These are phyloP conservation scores for Calidris pugnax DNA, from an alignment of 2,113 vertebrate species.

Conservation along the genomic window DNA sequence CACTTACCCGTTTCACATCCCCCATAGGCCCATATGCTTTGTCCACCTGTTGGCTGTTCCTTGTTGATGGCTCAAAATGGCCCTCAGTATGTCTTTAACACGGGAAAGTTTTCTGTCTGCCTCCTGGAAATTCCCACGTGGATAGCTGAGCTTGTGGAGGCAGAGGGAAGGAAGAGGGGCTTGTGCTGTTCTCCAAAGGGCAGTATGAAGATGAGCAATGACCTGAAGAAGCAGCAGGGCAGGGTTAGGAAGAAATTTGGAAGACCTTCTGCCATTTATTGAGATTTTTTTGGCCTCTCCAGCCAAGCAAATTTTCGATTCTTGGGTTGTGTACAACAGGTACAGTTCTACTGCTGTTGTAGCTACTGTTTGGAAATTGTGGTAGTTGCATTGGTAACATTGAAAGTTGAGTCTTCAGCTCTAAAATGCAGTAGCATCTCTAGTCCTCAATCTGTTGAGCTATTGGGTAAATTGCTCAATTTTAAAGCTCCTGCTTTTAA, in stretches of 20 bases:
- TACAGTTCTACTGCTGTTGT: neutral
- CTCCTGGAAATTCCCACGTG: neutral
- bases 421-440: neutral
- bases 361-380: neutral
- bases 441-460: neutral
- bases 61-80: neutral
- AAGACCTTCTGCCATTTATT: neutral
- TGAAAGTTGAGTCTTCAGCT: neutral
- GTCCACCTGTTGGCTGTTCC: neutral
- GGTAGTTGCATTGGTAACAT: neutral
- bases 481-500: neutral
- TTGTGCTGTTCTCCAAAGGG: accelerated
- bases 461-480: neutral
- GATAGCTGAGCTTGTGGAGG: neutral
- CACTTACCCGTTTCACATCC: neutral
- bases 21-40: neutral
- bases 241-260: neutral
- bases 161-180: neutral
- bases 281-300: neutral
- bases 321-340: neutral
- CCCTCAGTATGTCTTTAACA: neutral
- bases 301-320: neutral
- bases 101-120: neutral
- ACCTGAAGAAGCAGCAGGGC: neutral
- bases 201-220: neutral